Base-by-base conservation (phyloP, 2,797 vertebrate genomes). In the Lophius americanus region DNA sequence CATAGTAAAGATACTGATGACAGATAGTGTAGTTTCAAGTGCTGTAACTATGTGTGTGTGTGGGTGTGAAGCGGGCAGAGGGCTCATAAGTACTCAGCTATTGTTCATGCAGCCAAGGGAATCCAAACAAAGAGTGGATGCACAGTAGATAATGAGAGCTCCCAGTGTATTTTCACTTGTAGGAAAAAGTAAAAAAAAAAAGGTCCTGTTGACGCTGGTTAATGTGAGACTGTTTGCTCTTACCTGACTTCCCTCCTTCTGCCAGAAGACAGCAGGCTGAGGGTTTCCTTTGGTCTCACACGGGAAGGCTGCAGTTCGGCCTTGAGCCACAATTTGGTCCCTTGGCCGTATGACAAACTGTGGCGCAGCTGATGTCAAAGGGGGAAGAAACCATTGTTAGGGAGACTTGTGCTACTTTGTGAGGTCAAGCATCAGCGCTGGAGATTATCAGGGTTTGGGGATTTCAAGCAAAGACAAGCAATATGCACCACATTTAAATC, bases 241-340 rank as follows among this genome's bases (percentile, higher is more conserved):
- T 90, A 99, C 98, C 96, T 99, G 98, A 83, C 96, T 98, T 70
- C 98, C 98, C 88, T 99, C 98, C 80, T 96, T 99, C 88, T 99
- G 98, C 98, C 98, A 99, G 92, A 99, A 99, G 68, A 99, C 97
- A 36, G 97, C 97, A 46, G 98, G 98, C 73, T 98, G 98, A 13
- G 98, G 98, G 79, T 99, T 99, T 79, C 98, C 98, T 92, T 96
- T 99, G 58, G 98, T 98, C 93, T 98, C 96, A 89, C 98, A 99
- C 3, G 97, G 97, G 89, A 99, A 99, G 70, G 95, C 96, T 79
- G 96, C 96, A 1, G 94, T 96, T 63, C 96, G 95, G 60, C 97
- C 97, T 84, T 98, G 98, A 53, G 96, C 95, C 88, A 98, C 96
- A 71, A 99, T 99, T 90, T 99, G 98, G 93, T 99, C 97, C 76